These are phyloP conservation scores for Furcula furcula DNA, from an alignment of 2,888 invertebrate species.

Conservation along the genomic window DNA sequence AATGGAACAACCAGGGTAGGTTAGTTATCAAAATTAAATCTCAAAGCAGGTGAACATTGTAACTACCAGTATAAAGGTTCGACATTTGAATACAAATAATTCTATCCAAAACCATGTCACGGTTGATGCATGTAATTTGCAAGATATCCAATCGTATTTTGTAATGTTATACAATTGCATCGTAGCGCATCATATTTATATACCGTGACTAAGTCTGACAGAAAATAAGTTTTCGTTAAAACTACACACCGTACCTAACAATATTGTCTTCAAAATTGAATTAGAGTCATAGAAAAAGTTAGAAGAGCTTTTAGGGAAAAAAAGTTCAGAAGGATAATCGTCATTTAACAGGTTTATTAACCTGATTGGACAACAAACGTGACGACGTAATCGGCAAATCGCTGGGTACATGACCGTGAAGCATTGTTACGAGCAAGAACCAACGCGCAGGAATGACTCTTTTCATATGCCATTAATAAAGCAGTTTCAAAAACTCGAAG, in stretches of 20 bases:
- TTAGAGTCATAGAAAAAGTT: slow-evolving; percentile 33
- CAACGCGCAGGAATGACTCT: slow-evolving; percentile 53
- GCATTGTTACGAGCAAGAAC: slow-evolving; percentile 46
- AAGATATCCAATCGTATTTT: slow-evolving; percentile 2
- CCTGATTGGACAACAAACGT: slow-evolving; percentile 59
- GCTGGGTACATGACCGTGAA: slow-evolving; percentile 68
- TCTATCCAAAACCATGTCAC: too few relatives aligned
- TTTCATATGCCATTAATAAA: slow-evolving; percentile 40
- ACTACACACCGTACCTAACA: slow-evolving; percentile 20
- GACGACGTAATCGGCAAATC: slow-evolving; percentile 63
- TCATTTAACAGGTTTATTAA: slow-evolving; percentile 64
- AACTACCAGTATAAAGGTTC: slow-evolving; percentile 42
- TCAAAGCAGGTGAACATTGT: slow-evolving; percentile 63
- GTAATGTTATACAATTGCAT: slow-evolving; percentile 9
- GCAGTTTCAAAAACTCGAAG: slow-evolving; percentile 14
- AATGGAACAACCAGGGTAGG: slow-evolving; percentile 47
- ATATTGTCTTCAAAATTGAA: slow-evolving; percentile 27
- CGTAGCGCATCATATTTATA: slow-evolving; percentile 7
- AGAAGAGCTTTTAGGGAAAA: slow-evolving; percentile 28
- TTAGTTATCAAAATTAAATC: slow-evolving; percentile 70
- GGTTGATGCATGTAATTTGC: too few relatives aligned
- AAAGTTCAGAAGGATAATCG: slow-evolving; percentile 46
- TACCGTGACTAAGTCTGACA: too few relatives aligned
- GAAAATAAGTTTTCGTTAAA: slow-evolving; percentile 13
- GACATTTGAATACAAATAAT: too few relatives aligned